A percentile compares a stretch with the other conserved stretches of the same genome.
Evolutionary conservation across 2,888 invertebrate genomes (phyloP).

Genomic region (Synergus gifuensis): DNA sequence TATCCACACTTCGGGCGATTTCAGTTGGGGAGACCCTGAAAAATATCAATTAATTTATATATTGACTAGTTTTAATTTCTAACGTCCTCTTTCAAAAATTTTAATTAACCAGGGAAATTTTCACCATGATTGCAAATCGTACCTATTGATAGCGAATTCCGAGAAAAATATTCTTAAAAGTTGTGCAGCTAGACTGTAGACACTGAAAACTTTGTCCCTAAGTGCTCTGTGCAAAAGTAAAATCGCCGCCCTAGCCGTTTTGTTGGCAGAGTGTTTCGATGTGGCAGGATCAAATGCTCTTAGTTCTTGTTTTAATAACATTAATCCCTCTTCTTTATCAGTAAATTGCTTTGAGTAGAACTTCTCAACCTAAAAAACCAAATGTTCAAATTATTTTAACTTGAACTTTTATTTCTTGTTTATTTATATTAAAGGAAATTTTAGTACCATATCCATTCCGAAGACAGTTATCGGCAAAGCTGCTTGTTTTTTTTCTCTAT

Average conservation of each 20-base stretch:
- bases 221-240: constrained; percentile 88
- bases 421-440: constrained; percentile 1
- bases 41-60: constrained; percentile 28
- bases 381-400: background rate
- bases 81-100: background rate
- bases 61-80: background rate
- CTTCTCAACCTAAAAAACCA: constrained; percentile 85
- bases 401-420: constrained; percentile 12
- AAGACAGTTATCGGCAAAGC: constrained; percentile 94
- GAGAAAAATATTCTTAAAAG: constrained; percentile 89
- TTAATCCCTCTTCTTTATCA: constrained; percentile 93
- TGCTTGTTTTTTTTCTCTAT: constrained; percentile 91
- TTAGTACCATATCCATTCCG: constrained; percentile 88
- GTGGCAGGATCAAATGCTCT: constrained; percentile 76
- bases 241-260: constrained; percentile 90
- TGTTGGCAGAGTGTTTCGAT: constrained; percentile 83
- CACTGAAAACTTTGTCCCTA: constrained; percentile 93
- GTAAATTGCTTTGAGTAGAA: constrained; percentile 94
- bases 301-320: constrained; percentile 82
- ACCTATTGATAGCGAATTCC: constrained; percentile 91
- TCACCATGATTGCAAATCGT: constrained; percentile 45
- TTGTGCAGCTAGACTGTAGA: constrained; percentile 91
- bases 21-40: constrained; percentile 89
- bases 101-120: constrained; percentile 11
- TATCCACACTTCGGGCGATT: constrained; percentile 89